These are phyloP conservation scores for Silvanus unidentatus DNA, from an alignment of 2,888 invertebrate genomes.

Conservation along the genomic window DNA sequence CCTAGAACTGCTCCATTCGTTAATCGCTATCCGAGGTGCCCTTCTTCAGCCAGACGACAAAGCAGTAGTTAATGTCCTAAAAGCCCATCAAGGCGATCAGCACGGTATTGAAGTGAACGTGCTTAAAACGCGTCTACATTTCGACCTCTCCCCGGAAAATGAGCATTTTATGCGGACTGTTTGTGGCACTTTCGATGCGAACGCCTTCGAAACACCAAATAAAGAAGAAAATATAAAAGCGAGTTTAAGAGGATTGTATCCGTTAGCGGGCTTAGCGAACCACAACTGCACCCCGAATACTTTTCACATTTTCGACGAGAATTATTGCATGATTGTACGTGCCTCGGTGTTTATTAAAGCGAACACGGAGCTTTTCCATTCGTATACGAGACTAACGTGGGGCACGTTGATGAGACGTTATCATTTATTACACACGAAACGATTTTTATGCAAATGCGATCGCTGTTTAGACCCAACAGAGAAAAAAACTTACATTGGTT, in stretches of 20 bases:
- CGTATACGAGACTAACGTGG: conserved; percentile 63
- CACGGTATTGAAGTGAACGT: conserved; percentile 55
- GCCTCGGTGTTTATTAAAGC: conserved; percentile 55
- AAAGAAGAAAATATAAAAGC: conserved; percentile 44
- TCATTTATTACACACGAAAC: conserved; percentile 60
- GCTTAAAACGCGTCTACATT: conserved; percentile 47
- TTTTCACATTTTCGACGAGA: conserved; percentile 54
- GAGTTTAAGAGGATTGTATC: conserved; percentile 58
- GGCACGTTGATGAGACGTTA: conserved; percentile 58
- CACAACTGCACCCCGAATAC: conserved; percentile 66
- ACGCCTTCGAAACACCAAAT: conserved; percentile 58
- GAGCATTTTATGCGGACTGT: conserved; percentile 54
- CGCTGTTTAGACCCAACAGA: conserved; percentile 65
- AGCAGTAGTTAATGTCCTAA: conserved; percentile 50
- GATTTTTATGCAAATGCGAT: conserved; percentile 60
- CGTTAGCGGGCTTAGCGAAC: conserved; percentile 62
- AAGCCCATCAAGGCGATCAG: conserved; percentile 51
- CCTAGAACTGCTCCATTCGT: conserved; percentile 38
- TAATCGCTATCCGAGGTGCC: conserved; percentile 47
- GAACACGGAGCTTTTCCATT: conserved; percentile 59
- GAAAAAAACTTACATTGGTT: conserved; percentile 48
- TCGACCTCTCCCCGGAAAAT: conserved; percentile 52
- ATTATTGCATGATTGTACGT: conserved; percentile 55
- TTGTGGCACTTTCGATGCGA: conserved; percentile 60
- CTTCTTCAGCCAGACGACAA: conserved; percentile 46